Conservation (phyloP, 2,113 vertebrate genomes). For the Chrysemys picta region DNA sequence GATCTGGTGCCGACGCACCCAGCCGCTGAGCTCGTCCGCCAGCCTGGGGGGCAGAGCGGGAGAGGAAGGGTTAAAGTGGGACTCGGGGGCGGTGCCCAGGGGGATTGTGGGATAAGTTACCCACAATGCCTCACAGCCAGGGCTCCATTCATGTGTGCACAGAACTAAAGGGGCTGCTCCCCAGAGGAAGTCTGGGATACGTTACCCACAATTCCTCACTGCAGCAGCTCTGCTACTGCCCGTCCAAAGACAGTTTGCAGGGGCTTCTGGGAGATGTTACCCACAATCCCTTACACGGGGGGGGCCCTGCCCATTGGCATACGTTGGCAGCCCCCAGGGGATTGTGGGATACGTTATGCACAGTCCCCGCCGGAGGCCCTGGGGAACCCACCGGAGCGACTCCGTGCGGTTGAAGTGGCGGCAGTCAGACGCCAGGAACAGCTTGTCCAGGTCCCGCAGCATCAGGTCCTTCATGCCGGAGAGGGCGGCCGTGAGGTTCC, state of each 20-base stretch:
- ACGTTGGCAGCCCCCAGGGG: background rate
- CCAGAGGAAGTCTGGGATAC: background rate
- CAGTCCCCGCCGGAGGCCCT: background rate
- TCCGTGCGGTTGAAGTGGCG: slow-evolving; percentile 92
- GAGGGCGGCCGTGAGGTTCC: slow-evolving; percentile 86
- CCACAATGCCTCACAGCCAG: background rate
- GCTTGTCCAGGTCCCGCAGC: slow-evolving; percentile 87
- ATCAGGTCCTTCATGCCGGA: slow-evolving; percentile 86
- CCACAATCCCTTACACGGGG: too few species aligned
- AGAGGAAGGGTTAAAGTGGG: background rate
- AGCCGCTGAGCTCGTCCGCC: slow-evolving; percentile 89
- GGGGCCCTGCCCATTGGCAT: too few species aligned
- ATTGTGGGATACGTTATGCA: background rate
- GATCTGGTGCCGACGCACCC: slow-evolving; percentile 91
- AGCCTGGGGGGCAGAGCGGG: slow-evolving; percentile 72
- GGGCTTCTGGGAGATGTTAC: too few species aligned
- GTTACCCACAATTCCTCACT: background rate
- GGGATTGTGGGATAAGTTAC: background rate
- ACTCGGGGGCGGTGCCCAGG: background rate
- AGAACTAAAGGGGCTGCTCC: background rate
- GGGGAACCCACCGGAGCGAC: slow-evolving; percentile 83
- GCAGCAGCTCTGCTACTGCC: too few species aligned
- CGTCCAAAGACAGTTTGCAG: too few species aligned
- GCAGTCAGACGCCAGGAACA: slow-evolving; percentile 88
- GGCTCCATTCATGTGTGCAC: too few species aligned